Conservation (phyloP, 2,113 vertebrate genomes). For the Prunella fulvescens region DNA sequence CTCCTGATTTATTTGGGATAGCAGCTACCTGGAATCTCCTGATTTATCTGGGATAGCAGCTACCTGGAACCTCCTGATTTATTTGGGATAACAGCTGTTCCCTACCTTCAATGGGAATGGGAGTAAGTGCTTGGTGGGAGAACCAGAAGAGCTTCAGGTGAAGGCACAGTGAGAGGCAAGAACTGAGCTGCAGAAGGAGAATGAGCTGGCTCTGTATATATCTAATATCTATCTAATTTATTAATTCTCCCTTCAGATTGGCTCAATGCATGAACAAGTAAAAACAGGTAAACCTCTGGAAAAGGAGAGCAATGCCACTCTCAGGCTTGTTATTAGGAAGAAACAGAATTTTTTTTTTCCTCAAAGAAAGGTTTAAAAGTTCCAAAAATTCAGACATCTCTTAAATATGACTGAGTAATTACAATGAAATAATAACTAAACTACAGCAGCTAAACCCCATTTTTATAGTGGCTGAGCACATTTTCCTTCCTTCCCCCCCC, state of each 20-base stretch:
- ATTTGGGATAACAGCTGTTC: background rate
- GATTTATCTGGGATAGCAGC: background rate
- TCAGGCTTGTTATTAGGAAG: background rate
- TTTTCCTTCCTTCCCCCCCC: background rate
- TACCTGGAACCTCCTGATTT: background rate
- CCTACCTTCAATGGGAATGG: background rate
- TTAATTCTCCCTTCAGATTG: background rate
- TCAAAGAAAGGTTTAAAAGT: background rate
- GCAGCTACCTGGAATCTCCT: background rate
- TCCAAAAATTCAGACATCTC: background rate
- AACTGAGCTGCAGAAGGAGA: background rate
- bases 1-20: background rate
- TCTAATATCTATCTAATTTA: no score
- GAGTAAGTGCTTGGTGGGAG: rapidly evolving
- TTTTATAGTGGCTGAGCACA: background rate
- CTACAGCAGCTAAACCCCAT: background rate
- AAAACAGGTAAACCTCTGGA: background rate
- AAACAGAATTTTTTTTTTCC: background rate
- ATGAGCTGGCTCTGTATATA: background rate
- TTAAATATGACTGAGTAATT: background rate
- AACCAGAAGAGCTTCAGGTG: background rate
- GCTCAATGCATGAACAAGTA: background rate
- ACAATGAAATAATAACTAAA: background rate
- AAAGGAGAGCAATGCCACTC: background rate
- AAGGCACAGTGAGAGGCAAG: background rate